Percentiles rank a stretch among this genome's conserved stretches.
These are phyloP conservation scores for Dolichallabes microphthalmus DNA, from an alignment of 2,113 vertebrate species.

Conservation along the genomic window DNA sequence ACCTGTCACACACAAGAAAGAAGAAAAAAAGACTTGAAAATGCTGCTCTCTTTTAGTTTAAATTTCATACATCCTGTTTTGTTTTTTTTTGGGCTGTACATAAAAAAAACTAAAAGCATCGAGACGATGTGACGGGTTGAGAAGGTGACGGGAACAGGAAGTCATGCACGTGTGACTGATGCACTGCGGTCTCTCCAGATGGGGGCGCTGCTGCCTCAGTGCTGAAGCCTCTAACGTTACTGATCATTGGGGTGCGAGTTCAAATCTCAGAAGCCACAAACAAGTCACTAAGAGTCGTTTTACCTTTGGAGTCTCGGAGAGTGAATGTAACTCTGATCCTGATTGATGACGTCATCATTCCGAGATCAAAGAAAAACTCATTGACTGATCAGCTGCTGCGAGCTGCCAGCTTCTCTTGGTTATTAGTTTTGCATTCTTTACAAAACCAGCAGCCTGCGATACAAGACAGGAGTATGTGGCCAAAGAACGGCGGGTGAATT, in stretches of 20 bases:
- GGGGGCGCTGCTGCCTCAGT: constrained; percentile 1
- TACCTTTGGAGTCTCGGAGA: no score
- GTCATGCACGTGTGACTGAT: background rate
- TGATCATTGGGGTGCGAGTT: background rate
- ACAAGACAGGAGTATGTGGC: background rate
- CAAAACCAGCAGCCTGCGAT: background rate
- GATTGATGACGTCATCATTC: background rate
- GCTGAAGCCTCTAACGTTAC: background rate
- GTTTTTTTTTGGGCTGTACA: background rate
- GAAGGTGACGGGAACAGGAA: background rate
- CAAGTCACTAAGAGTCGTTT: no score
- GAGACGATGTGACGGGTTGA: background rate
- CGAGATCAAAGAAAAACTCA: constrained; percentile 5
- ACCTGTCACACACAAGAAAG: background rate
- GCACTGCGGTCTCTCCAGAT: background rate
- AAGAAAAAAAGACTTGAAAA: background rate
- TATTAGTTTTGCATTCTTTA: background rate
- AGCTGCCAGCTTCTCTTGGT: background rate
- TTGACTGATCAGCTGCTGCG: background rate
- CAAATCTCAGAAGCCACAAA: background rate
- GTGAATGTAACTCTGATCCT: background rate
- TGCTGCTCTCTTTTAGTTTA: background rate
- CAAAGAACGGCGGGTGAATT: background rate
- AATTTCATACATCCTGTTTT: background rate
- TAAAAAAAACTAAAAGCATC: background rate